Evolutionary conservation across 1,140 invertebrate genomes (phyloP).

Genomic region (Gryon sp.): DNA sequence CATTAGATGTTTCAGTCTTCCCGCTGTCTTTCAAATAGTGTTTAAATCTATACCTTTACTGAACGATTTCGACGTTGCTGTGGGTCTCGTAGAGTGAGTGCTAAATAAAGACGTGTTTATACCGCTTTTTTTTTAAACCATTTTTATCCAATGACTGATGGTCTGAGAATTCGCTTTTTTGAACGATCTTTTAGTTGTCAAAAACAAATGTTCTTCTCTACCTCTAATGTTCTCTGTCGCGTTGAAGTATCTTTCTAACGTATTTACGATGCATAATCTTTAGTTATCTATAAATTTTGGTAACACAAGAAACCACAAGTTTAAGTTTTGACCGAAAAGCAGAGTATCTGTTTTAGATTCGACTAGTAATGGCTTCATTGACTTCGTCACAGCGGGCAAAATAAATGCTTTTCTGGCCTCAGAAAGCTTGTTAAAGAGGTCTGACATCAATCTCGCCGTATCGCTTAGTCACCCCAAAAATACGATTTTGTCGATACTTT

Average conservation of each 20-base stretch:
- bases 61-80: background rate
- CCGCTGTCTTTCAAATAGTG: conserved; percentile 5
- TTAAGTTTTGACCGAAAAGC: too few relatives aligned
- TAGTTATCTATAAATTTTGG: background rate
- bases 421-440: too few relatives aligned
- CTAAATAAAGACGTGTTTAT: background rate
- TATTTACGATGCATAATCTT: conserved; percentile 6
- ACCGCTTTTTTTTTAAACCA: background rate
- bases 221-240: background rate
- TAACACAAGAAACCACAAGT: background rate
- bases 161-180: background rate
- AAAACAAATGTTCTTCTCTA: background rate
- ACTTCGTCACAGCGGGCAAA: too few relatives aligned
- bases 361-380: too few relatives aligned
- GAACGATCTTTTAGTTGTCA: background rate
- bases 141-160: conserved; percentile 11
- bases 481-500: too few relatives aligned
- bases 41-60: conserved; percentile 8
- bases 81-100: background rate
- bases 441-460: too few relatives aligned
- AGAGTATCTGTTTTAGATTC: too few relatives aligned
- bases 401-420: too few relatives aligned
- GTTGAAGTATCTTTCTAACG: background rate
- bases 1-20: conserved; percentile 1
- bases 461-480: too few relatives aligned